Base-by-base conservation (phyloP, 2,888 invertebrate genomes). In the Brachypalpus laphriformis region DNA sequence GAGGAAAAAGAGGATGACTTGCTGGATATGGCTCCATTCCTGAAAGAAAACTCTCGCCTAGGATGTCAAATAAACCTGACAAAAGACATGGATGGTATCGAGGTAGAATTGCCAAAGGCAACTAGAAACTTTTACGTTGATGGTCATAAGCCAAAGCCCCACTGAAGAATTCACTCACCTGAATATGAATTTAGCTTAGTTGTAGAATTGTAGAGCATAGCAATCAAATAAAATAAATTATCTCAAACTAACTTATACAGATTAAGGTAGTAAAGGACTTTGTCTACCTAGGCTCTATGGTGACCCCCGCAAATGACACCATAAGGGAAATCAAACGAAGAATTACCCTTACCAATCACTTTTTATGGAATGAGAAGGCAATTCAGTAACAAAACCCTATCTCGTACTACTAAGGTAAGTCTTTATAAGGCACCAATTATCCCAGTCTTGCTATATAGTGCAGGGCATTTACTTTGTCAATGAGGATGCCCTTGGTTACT, bases 111-210 rank as follows among this genome's bases (percentile, higher is more conserved):
- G 88, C 98, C 98, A 0, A 94, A 95, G 91, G 97, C 97, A 56
- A 98, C 98, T 1, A 94, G 98, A 86, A 99, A 99, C 91, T 99
- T 98, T 92, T 98, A 98, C 92, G 99, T 99, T 1, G 99, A 99
- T 91, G 99, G 99, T 14, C 98, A 99, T 90, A 97, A 95, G 88
- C 99, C 99, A 0, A 95, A 97, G 88, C 97, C 98, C 1, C 99
- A 99, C 92, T 99, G 93, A 82, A 16, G 18, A 8, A 14, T 6
- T 11, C 4, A 22, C 22, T n/a, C 49, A 18, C n/a, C 31, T 20
- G 9, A 66, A 57, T 5, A 4, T n/a, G 20, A 18, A 72, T 28
- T 68, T 59, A 45, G 11, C 28, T 49, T 57, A 61, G 16, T 20
- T 40, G 63, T 65, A 70, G 56, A 25, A 65, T 65, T 61, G 72